phyloP scores from a whole-genome alignment of 2,797 vertebrate genomes.

The Urosaurus nigricauda region DNA sequence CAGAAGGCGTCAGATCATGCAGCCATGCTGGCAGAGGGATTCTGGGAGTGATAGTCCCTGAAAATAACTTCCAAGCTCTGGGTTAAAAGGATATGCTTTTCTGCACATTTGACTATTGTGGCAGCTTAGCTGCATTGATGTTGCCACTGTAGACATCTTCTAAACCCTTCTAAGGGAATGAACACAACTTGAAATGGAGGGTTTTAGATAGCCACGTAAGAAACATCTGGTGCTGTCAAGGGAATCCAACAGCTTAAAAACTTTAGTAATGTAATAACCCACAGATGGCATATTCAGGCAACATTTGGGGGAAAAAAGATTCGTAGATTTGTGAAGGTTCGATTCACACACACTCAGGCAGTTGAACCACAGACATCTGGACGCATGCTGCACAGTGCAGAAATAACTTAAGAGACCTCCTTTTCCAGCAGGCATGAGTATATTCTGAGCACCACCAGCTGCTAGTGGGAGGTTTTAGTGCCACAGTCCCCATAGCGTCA shows the following conservation, averaged over 20 bases:
- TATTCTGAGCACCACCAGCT: neutral
- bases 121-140: too few species aligned
- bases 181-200: neutral
- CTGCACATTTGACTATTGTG: neutral
- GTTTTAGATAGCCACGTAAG: neutral
- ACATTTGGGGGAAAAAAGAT: rapidly evolving
- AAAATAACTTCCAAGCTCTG: neutral
- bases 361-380: neutral
- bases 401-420: neutral
- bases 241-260: neutral
- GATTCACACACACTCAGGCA: neutral
- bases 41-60: neutral
- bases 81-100: too few species aligned
- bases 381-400: too few species aligned
- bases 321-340: neutral
- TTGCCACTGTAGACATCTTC: neutral
- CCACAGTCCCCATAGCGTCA: too few species aligned
- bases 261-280: rapidly evolving
- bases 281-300: neutral
- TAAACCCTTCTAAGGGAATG: neutral
- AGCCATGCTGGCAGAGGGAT: neutral
- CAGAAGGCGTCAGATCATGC: neutral
- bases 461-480: too few species aligned
- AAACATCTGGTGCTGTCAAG: neutral
- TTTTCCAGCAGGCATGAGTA: neutral